phyloP scores from a whole-genome alignment of 2,797 vertebrate species.

The Alfaro cultratus region DNA sequence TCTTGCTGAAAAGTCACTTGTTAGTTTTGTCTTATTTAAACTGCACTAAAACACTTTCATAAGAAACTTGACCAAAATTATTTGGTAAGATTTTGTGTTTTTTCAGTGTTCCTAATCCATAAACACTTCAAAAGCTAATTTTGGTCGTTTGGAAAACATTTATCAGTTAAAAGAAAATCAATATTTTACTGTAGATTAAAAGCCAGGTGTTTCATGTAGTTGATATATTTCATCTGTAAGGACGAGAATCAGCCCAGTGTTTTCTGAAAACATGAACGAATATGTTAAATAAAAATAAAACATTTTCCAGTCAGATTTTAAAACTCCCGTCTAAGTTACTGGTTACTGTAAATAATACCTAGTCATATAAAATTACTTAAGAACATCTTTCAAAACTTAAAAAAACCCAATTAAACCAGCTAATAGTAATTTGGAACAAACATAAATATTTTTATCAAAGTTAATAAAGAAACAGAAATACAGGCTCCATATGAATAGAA shows the following conservation, averaged over 20 bases:
- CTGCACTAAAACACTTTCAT: no score
- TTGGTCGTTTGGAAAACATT: background rate
- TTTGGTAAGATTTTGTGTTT: no score
- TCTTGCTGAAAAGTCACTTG: no score
- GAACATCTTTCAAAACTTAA: background rate
- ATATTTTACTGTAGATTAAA: background rate
- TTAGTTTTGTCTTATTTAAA: no score
- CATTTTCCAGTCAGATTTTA: background rate
- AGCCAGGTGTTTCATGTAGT: background rate
- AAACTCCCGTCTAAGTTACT: no score
- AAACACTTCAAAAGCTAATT: background rate
- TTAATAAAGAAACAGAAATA: background rate
- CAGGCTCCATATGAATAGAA: background rate
- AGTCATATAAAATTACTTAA: background rate
- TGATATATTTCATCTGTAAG: background rate
- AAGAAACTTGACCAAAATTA: no score
- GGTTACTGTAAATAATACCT: no score
- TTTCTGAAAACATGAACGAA: background rate
- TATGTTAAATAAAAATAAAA: background rate
- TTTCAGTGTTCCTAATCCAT: no score
- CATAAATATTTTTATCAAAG: background rate
- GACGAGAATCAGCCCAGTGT: background rate
- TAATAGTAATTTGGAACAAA: background rate
- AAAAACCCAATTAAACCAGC: background rate
- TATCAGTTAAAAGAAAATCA: background rate